phyloP scores from a whole-genome alignment of 2,113 vertebrate genomes.

The Hippolais icterina region DNA sequence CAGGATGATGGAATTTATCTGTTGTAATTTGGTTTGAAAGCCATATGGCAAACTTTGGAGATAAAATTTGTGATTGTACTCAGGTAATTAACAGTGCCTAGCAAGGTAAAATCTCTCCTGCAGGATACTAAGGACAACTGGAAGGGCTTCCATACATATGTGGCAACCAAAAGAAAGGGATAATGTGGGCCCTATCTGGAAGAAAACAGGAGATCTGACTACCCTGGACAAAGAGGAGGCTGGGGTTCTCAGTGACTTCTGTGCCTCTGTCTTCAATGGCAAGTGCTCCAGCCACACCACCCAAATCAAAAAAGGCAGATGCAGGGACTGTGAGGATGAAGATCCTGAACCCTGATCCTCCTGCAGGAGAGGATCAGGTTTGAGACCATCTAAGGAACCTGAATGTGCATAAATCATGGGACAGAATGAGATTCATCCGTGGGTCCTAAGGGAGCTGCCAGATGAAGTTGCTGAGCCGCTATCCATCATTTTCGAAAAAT shows the following conservation, averaged over 20 bases:
- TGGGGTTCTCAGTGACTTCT: not conserved
- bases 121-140: not conserved
- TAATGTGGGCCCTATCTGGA: not conserved
- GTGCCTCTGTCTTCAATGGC: not conserved
- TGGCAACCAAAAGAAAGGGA: not conserved
- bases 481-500: not conserved
- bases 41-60: not conserved
- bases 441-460: not conserved
- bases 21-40: not conserved
- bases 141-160: not conserved
- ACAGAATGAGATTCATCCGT: accelerated
- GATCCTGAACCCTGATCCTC: not conserved
- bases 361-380: not conserved
- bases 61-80: not conserved
- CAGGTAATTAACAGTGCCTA: not conserved
- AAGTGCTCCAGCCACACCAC: not conserved
- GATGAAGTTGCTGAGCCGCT: not conserved
- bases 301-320: not conserved
- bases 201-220: not conserved
- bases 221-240: not conserved
- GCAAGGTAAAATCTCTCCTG: not conserved
- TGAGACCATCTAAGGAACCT: not conserved
- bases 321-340: not conserved
- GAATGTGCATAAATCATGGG: not conserved
- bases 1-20: not conserved